Conservation (phyloP, 2,113 vertebrate species). For the Melanerpes formicivorus region DNA sequence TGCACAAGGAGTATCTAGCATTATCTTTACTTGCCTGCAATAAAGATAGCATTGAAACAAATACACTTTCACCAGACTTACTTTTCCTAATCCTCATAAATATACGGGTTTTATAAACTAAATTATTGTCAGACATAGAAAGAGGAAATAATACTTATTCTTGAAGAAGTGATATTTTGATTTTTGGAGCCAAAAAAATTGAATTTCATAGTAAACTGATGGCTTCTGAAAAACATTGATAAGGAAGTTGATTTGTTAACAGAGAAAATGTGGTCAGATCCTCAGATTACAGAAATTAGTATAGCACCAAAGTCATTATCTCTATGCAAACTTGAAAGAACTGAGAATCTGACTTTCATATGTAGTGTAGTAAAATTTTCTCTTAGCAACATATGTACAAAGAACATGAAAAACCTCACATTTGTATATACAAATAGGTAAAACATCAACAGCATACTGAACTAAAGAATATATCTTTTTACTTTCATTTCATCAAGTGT, state of each 20-base stretch:
- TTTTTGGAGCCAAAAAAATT: not conserved
- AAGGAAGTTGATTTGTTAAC: not conserved
- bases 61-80: not conserved
- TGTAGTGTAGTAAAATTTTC: not conserved
- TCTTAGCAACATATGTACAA: not conserved
- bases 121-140: not conserved
- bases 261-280: not conserved
- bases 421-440: not conserved
- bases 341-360: not conserved
- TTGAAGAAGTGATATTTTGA: not conserved
- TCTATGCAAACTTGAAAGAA: slow-evolving; percentile 12
- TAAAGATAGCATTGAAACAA: not conserved
- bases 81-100: not conserved
- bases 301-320: slow-evolving; percentile 12
- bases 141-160: not conserved
- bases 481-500: not conserved
- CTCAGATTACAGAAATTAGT: not conserved
- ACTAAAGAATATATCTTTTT: not conserved
- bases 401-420: not conserved
- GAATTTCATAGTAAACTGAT: not conserved
- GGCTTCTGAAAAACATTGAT: not conserved
- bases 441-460: not conserved
- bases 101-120: not conserved
- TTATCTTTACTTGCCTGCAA: not conserved
- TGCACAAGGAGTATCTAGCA: not conserved